Conservation (phyloP, 2,797 vertebrate genomes). For the Enteromius trimaculatus region DNA sequence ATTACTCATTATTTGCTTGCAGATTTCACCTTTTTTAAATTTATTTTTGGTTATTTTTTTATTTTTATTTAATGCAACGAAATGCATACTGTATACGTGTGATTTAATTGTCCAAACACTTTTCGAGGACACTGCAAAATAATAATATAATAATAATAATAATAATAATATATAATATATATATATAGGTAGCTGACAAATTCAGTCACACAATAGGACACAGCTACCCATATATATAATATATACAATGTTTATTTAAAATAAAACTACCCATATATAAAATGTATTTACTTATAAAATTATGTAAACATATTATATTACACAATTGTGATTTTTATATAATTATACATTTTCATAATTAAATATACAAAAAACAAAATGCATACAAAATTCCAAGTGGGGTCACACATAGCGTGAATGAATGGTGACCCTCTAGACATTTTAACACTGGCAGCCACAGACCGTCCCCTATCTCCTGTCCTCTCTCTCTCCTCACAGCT, state of each 20-base stretch:
- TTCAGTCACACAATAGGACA: too few relatives aligned
- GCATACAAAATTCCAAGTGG: neutral
- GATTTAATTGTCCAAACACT: neutral
- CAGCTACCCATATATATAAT: too few relatives aligned
- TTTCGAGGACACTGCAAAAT: neutral
- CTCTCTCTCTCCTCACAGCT: constrained; percentile 71
- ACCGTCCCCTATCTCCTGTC: constrained; percentile 50
- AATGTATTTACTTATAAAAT: neutral
- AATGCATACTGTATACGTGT: neutral
- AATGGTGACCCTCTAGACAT: constrained; percentile 49
- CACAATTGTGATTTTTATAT: neutral
- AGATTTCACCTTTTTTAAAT: too few relatives aligned
- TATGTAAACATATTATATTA: neutral
- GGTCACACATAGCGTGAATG: neutral
- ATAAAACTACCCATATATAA: too few relatives aligned
- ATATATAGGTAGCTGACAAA: too few relatives aligned
- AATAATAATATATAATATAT: neutral
- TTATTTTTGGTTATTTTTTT: neutral
- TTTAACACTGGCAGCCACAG: constrained; percentile 59
- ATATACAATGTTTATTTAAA: too few relatives aligned
- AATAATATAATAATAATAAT: neutral
- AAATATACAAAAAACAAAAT: neutral
- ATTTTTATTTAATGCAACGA: neutral
- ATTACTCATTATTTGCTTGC: neutral
- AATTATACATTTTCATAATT: neutral